Percentiles rank a stretch among this genome's conserved stretches.
phyloP scores from a whole-genome alignment of 2,888 invertebrate species.

The Keiferia lycopersicella region DNA sequence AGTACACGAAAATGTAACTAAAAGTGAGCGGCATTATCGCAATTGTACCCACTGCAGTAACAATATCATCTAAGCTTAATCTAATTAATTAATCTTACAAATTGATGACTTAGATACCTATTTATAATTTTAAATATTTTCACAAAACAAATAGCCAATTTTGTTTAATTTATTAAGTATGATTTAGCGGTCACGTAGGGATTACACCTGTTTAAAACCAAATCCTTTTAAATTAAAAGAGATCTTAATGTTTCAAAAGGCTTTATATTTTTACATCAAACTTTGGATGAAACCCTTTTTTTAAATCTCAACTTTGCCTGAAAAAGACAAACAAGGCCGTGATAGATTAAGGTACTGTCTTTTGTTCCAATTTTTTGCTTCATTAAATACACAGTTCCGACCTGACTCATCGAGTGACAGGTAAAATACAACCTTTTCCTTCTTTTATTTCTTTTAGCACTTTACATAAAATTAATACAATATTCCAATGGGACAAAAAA shows the following conservation, averaged over 20 bases:
- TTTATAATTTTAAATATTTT: too few species aligned
- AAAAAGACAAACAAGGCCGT: not conserved
- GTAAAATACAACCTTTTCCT: not conserved
- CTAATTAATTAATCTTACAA: too few species aligned
- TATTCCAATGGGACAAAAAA: too few species aligned
- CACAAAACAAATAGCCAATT: not conserved
- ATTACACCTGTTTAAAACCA: not conserved
- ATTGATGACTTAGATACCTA: too few species aligned
- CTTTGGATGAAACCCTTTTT: constrained; percentile 3
- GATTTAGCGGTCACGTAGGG: not conserved
- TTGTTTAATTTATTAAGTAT: not conserved
- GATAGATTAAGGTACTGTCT: not conserved
- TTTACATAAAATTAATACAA: too few species aligned
- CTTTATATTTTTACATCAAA: not conserved
- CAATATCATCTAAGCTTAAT: too few species aligned
- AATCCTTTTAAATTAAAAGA: not conserved
- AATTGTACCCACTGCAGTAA: too few species aligned
- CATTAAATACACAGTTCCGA: not conserved
- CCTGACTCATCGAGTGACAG: not conserved
- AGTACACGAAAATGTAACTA: too few species aligned
- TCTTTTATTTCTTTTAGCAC: too few species aligned
- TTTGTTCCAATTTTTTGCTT: not conserved
- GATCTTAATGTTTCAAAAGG: not conserved
- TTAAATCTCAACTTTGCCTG: not conserved
- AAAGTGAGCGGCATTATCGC: too few species aligned